Evolutionary conservation across 1,140 invertebrate genomes (phyloP).

Genomic region (Lordiphosa clarofinis): DNA sequence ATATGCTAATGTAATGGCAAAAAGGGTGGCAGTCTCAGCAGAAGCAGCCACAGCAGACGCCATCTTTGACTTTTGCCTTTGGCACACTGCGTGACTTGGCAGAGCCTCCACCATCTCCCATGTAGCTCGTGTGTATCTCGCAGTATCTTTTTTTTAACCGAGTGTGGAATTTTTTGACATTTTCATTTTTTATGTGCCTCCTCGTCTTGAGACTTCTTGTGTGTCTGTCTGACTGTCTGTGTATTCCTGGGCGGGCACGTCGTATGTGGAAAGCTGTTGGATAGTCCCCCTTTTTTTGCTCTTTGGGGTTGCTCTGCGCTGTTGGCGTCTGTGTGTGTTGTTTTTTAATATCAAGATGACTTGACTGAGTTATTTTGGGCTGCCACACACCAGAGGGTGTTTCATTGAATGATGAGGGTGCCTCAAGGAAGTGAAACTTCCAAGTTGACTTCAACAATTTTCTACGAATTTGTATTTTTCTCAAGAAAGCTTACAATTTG

Average conservation of each 20-base stretch:
- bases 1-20: constrained; percentile 10
- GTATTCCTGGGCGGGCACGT: constrained; percentile 33
- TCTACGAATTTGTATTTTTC: constrained; percentile 13
- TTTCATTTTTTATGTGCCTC: constrained; percentile 50
- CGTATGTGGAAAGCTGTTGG: constrained; percentile 42
- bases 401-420: neutral
- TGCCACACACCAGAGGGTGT: constrained; percentile 20
- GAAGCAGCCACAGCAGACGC: neutral
- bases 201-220: constrained; percentile 1
- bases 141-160: constrained; percentile 34
- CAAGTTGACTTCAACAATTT: neutral
- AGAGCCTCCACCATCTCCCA: too few species aligned
- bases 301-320: constrained; percentile 15
- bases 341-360: constrained; percentile 48
- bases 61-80: neutral
- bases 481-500: too few species aligned
- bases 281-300: constrained; percentile 10
- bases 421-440: constrained; percentile 8
- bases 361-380: constrained; percentile 52
- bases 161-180: constrained; percentile 50
- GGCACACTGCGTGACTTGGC: neutral
- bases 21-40: neutral
- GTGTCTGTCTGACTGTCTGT: constrained; percentile 1
- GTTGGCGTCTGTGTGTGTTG: constrained; percentile 34
- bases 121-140: too few species aligned